These are phyloP conservation scores for Saguinus midas DNA, from an alignment of 2,113 vertebrate genomes.

Conservation along the genomic window DNA sequence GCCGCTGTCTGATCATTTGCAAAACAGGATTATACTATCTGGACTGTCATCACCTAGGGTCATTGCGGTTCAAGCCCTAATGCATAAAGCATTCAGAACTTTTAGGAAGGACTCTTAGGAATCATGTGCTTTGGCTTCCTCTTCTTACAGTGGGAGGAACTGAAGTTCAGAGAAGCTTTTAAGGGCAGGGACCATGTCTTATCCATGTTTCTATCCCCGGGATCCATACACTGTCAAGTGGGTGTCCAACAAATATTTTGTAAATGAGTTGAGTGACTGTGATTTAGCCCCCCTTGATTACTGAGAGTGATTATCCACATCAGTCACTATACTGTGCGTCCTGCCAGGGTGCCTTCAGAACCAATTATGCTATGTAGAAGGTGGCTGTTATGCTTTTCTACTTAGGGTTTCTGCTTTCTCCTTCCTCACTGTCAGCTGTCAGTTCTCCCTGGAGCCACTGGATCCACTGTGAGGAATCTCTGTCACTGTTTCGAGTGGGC, in stretches of 20 bases:
- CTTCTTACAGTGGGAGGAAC: not conserved
- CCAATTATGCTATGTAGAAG: not conserved
- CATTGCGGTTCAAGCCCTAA: not conserved
- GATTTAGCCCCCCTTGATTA: not conserved
- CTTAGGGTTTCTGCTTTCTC: not conserved
- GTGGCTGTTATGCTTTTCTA: not conserved
- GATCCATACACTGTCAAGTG: not conserved
- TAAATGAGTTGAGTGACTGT: not conserved
- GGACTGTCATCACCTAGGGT: not conserved
- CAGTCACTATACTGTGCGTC: not conserved
- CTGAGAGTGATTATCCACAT: not conserved
- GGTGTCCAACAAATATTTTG: not conserved
- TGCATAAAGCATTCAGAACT: not conserved
- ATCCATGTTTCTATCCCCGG: not conserved
- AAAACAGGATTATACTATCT: not conserved
- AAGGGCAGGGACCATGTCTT: not conserved
- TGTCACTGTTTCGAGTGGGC: not conserved
- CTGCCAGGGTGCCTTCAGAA: not conserved
- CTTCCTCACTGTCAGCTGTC: not conserved
- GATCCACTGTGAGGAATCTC: not conserved
- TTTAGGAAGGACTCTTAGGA: not conserved
- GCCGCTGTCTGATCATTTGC: not conserved
- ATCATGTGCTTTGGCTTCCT: not conserved
- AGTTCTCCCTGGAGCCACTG: not conserved
- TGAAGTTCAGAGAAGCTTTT: not conserved